These are phyloP conservation scores for Trilocha varians DNA, from an alignment of 2,888 invertebrate species.

Conservation along the genomic window DNA sequence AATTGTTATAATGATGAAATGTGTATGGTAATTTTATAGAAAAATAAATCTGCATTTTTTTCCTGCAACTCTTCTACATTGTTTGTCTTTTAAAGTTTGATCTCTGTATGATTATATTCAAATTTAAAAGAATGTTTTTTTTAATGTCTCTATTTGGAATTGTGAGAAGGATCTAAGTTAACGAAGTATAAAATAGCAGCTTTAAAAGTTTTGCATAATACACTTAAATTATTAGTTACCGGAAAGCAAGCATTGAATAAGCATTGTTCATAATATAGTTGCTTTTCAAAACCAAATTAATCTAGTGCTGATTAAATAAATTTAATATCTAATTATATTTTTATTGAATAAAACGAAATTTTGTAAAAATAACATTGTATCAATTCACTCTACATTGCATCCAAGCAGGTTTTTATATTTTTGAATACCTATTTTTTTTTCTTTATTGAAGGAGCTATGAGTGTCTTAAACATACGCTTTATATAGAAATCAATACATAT, in stretches of 20 bases:
- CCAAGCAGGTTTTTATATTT: not conserved
- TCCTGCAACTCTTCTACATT: conserved; percentile 23
- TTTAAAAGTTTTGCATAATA: conserved; percentile 21
- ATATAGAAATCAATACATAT: conserved; percentile 1
- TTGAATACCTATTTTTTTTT: not conserved
- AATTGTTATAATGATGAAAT: conserved; percentile 66
- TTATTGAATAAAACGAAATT: conserved; percentile 50
- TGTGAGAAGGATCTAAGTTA: too few species aligned
- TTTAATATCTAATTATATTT: conserved; percentile 45
- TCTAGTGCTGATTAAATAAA: conserved; percentile 54
- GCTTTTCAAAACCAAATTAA: conserved; percentile 35
- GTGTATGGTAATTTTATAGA: conserved; percentile 66
- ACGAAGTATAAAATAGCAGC: conserved; percentile 26
- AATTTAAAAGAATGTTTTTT: conserved; percentile 54
- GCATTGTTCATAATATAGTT: conserved; percentile 13
- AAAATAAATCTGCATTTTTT: conserved; percentile 67
- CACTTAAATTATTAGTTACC: conserved; percentile 47
- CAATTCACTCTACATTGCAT: conserved; percentile 20
- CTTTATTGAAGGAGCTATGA: not conserved
- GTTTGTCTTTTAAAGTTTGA: conserved; percentile 44
- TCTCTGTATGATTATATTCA: conserved; percentile 62
- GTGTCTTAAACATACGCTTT: conserved; percentile 1
- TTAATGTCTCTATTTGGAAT: conserved; percentile 25
- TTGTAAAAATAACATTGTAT: conserved; percentile 48
- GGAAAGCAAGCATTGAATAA: conserved; percentile 12